Conservation (phyloP, 2,113 vertebrate species). For the Brachypodius melanocephalos region DNA sequence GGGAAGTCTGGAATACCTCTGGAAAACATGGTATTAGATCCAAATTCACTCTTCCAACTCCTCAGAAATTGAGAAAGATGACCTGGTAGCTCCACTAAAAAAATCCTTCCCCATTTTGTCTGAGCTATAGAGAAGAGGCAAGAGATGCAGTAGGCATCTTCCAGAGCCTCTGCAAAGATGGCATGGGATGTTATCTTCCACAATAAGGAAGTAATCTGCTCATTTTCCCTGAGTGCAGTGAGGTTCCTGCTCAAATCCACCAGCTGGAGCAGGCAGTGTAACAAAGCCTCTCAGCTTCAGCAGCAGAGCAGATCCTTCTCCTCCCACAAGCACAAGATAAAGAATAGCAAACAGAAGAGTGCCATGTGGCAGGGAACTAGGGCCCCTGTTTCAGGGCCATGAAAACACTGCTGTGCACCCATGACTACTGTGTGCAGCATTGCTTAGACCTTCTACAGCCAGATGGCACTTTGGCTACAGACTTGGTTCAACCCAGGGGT, state of each 20-base stretch:
- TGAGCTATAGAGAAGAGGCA: not conserved
- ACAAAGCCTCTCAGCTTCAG: not conserved
- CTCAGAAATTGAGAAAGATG: not conserved
- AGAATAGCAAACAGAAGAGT: not conserved
- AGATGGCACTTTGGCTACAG: not conserved
- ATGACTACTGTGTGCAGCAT: not conserved
- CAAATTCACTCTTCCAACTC: not conserved
- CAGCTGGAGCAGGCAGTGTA: not conserved
- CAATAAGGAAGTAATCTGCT: not conserved
- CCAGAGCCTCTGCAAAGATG: not conserved
- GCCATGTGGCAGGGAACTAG: not conserved
- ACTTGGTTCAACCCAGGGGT: not conserved
- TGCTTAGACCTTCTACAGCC: not conserved
- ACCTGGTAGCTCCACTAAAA: not conserved
- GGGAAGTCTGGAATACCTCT: not conserved
- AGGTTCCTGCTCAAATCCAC: not conserved
- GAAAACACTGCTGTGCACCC: not conserved
- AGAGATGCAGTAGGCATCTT: not conserved
- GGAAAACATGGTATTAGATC: not conserved
- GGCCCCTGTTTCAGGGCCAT: not conserved
- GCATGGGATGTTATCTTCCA: not conserved
- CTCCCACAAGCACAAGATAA: not conserved
- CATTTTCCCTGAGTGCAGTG: rapidly evolving
- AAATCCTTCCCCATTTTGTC: not conserved
- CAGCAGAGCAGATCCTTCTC: not conserved